These are phyloP conservation scores for Luidia sarsii DNA, from an alignment of 53 echinoderm and acorn worm genomes.

Conservation along the genomic window DNA sequence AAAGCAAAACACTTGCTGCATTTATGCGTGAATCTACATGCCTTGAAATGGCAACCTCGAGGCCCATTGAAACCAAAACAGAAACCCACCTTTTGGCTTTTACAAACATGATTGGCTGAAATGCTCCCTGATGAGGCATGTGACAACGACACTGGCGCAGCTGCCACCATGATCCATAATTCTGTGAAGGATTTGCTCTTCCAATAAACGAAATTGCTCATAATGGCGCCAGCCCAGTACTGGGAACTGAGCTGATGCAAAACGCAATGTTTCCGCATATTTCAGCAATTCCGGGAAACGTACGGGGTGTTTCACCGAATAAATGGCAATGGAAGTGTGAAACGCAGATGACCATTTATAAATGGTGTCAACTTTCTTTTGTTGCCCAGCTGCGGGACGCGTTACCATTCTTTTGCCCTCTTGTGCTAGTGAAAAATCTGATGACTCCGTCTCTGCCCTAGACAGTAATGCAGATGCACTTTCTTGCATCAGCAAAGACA, in stretches of 20 bases:
- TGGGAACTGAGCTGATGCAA: slow-evolving; percentile 22
- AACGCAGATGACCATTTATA: slow-evolving; percentile 46
- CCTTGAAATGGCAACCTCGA: neutral
- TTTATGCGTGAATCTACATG: slow-evolving; percentile 3
- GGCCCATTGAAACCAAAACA: slow-evolving; percentile 5
- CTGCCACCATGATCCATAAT: slow-evolving; percentile 37
- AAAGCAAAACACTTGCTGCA: slow-evolving; percentile 11
- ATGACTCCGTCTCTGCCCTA: neutral
- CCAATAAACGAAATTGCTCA: slow-evolving; percentile 29
- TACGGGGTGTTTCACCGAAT: slow-evolving; percentile 16
- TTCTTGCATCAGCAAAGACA: slow-evolving; percentile 13
- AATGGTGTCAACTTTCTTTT: slow-evolving; percentile 3
- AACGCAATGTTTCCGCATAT: slow-evolving; percentile 18
- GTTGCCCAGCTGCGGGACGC: neutral
- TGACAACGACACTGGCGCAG: slow-evolving; percentile 20
- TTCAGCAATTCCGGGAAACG: slow-evolving; percentile 27
- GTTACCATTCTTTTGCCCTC: neutral
- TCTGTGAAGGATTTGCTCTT: slow-evolving; percentile 35
- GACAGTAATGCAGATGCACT: slow-evolving; percentile 12
- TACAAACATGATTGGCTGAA: neutral
- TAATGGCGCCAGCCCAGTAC: slow-evolving; percentile 43
- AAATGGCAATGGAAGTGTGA: slow-evolving; percentile 19
- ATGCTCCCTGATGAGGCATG: neutral
- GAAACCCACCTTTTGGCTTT: slow-evolving; percentile 20
- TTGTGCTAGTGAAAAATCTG: neutral